Evolutionary conservation across 2,113 vertebrate species (phyloP), one percentile per base, ranked within the genome.

Genomic region (Siniperca chuatsi): DNA sequence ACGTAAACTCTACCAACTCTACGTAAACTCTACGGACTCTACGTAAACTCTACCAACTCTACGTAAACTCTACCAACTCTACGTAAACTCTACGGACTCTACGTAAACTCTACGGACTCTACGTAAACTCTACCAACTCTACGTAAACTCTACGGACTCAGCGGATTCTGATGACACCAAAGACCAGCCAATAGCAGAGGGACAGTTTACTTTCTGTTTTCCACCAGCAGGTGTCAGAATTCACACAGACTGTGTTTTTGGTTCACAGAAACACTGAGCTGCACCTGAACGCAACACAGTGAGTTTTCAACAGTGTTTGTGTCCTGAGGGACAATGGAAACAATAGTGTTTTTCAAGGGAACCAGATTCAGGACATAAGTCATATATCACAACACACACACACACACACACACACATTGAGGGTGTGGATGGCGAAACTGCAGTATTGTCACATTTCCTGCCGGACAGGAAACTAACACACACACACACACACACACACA

Each of bases 291-390:
- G 52, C 69, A 81, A 1, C 83, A 76, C 66, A 2, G 29, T 7
- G 21, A 25, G 15, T 35, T 25, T 73, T 42, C 46, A 64, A 12
- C 55, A 64, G 67, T 42, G 75, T 76, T 60, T 20, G 62, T 67
- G 74, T 89, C 88, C 82, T 23, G 33, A 68, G 84, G 78, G 90
- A 90, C 4, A 6, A 1, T 15, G 42, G 37, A n/a, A 87, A 92
- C 91, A 91, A 92, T 91, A 73, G 89, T 46, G 52, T 83, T 71
- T 82, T 89, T 89, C 42, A 85, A 25, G 16, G 84, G 79, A 88
- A 74, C 12, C 77, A 64, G 76, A 86, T 55, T 72, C 82, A 87
- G 83, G 78, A 89, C 85, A 90, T 68, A 81, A 89, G 75, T 81
- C 78, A 88, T 87, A 91, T 10, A 87, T 90, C 86, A 86, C 70